A percentile compares a stretch with the other conserved stretches of the same genome.
phyloP scores from a whole-genome alignment of 2,888 invertebrate species.

The Ectemnius continuus region DNA sequence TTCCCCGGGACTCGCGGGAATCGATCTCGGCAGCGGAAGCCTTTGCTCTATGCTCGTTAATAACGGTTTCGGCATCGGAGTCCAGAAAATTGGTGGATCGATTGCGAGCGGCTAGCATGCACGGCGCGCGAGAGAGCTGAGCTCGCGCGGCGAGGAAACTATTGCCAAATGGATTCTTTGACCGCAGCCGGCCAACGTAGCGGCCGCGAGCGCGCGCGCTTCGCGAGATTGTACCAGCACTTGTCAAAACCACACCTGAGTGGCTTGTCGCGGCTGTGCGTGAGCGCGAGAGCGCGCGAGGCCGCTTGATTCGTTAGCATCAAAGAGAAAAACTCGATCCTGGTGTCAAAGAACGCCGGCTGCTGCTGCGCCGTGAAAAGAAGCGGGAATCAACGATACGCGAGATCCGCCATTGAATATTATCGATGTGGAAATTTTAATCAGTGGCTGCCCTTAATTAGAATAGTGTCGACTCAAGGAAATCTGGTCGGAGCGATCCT shows the following conservation, averaged over 20 bases:
- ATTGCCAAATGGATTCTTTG: conserved; percentile 54
- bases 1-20: conserved; percentile 18
- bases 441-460: neutral
- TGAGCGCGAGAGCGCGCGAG: neutral
- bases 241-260: neutral
- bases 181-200: conserved; percentile 11
- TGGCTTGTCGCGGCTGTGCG: too few species aligned
- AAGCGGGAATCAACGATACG: neutral
- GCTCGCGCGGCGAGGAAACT: conserved; percentile 41
- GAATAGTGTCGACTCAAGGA: too few species aligned
- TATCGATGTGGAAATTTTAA: conserved; percentile 2
- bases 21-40: conserved; percentile 43
- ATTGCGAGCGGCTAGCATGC: conserved; percentile 12
- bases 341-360: conserved; percentile 41
- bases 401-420: neutral
- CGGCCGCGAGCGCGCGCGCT: conserved; percentile 1
- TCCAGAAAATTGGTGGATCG: conserved; percentile 34
- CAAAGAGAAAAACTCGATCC: conserved; percentile 58
- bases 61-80: conserved; percentile 49
- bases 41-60: conserved; percentile 63
- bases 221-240: neutral
- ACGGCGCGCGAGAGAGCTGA: too few species aligned
- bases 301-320: conserved; percentile 45
- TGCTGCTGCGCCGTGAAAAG: neutral
- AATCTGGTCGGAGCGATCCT: too few species aligned